Evolutionary conservation across 2,113 vertebrate species (phyloP).

Genomic region (Manacus vitellinus): DNA sequence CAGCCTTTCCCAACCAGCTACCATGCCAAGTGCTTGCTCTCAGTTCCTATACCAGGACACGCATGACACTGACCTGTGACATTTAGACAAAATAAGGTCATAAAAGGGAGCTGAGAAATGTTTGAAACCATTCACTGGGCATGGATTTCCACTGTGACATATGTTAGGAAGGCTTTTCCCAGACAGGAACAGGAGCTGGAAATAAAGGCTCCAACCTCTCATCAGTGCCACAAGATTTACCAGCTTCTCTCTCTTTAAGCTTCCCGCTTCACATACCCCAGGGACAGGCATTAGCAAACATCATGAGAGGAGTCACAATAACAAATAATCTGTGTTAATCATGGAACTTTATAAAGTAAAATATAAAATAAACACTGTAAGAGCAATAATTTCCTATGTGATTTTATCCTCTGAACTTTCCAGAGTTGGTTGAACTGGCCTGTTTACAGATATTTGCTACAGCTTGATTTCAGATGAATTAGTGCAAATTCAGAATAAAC

Average conservation of each 20-base stretch:
- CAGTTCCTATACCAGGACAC: neutral
- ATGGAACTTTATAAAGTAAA: neutral
- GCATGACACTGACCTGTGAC: neutral
- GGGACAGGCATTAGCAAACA: neutral
- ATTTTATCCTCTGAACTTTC: neutral
- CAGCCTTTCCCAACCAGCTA: neutral
- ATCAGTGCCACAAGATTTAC: neutral
- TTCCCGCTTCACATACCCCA: neutral
- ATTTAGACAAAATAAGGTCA: neutral
- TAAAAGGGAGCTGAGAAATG: neutral
- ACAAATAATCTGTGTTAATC: neutral
- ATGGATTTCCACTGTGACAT: neutral
- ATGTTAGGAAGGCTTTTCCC: neutral
- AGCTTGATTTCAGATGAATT: neutral
- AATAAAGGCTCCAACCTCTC: neutral
- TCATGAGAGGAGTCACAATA: neutral
- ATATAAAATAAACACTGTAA: neutral
- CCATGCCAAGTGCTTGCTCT: constrained; percentile 1
- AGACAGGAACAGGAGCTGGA: neutral
- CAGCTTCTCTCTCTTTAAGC: neutral
- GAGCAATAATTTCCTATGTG: neutral
- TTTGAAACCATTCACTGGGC: neutral
- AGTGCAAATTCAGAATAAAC: neutral
- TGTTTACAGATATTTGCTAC: neutral
- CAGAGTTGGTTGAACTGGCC: neutral